phyloP scores from a whole-genome alignment of 2,797 vertebrate genomes.

The Sebastes iracundus region DNA sequence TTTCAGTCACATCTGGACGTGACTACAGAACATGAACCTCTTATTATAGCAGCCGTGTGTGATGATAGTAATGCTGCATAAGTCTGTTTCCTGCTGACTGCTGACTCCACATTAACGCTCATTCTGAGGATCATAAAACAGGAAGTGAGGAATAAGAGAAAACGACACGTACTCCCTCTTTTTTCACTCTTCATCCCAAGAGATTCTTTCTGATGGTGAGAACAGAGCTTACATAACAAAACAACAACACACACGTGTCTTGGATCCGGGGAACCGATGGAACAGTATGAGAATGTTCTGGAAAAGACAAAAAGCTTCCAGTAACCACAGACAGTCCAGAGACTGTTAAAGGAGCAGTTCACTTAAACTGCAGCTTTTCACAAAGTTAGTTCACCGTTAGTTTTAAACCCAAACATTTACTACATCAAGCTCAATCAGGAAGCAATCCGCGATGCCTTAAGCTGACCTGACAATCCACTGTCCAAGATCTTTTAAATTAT shows the following conservation, averaged over 20 bases:
- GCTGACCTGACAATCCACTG: not conserved
- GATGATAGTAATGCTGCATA: conserved; percentile 29
- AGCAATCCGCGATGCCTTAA: no score
- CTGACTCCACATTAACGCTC: conserved; percentile 65
- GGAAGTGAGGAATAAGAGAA: conserved; percentile 67
- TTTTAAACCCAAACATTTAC: not conserved
- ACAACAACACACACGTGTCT: conserved; percentile 51
- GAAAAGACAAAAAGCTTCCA: conserved; percentile 49
- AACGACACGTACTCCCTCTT: conserved; percentile 32
- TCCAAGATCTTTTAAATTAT: not conserved
- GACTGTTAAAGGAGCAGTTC: conserved; percentile 41
- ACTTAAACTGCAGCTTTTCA: not conserved
- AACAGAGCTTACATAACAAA: conserved; percentile 75
- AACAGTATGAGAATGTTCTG: conserved; percentile 64
- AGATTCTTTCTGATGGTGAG: conserved; percentile 63
- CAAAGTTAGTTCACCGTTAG: not conserved
- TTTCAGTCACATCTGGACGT: conserved; percentile 7
- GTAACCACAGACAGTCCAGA: conserved; percentile 36
- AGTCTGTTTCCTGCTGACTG: conserved; percentile 56
- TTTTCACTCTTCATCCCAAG: conserved; percentile 45
- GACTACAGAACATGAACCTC: conserved; percentile 30
- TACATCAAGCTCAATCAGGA: not conserved
- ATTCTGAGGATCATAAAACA: conserved; percentile 57
- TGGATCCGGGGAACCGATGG: conserved; percentile 59
- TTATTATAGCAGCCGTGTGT: conserved; percentile 39